phyloP scores from a whole-genome alignment of 2,113 vertebrate species.

The Campylorhamphus procurvoides region DNA sequence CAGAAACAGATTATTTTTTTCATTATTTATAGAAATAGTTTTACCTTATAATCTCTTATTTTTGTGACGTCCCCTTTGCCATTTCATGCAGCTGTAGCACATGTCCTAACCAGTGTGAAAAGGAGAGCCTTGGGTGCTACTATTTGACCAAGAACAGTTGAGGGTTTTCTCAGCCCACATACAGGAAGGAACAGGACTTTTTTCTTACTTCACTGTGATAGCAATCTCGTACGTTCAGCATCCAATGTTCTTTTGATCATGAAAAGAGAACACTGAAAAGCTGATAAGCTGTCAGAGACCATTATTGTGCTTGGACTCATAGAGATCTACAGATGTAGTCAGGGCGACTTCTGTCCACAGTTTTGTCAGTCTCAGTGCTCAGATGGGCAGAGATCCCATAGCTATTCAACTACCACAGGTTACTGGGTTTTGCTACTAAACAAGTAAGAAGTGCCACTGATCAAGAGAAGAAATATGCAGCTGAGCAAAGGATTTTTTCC shows the following conservation, averaged over 20 bases:
- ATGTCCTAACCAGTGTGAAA: neutral
- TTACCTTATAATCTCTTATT: neutral
- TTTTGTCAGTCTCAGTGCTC: neutral
- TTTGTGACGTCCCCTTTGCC: neutral
- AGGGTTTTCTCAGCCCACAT: neutral
- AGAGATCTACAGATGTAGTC: neutral
- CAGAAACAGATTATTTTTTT: neutral
- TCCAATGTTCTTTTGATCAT: neutral
- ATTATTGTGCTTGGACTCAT: rapidly evolving
- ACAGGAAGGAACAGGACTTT: conserved; percentile 20
- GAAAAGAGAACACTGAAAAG: neutral
- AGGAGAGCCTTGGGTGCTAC: neutral
- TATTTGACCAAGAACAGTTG: neutral
- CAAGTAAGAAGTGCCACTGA: neutral
- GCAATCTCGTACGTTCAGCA: rapidly evolving
- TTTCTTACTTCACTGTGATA: neutral
- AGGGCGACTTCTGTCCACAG: neutral
- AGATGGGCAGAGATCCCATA: neutral
- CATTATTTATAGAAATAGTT: neutral
- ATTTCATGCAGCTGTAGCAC: neutral
- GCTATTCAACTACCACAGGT: neutral
- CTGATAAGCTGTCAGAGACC: neutral
- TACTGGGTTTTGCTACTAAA: neutral
- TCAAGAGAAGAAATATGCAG: neutral
- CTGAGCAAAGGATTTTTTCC: neutral